These are phyloP conservation scores for Hypotaenidia philippensis DNA, from an alignment of 2,797 vertebrate species.

Conservation along the genomic window DNA sequence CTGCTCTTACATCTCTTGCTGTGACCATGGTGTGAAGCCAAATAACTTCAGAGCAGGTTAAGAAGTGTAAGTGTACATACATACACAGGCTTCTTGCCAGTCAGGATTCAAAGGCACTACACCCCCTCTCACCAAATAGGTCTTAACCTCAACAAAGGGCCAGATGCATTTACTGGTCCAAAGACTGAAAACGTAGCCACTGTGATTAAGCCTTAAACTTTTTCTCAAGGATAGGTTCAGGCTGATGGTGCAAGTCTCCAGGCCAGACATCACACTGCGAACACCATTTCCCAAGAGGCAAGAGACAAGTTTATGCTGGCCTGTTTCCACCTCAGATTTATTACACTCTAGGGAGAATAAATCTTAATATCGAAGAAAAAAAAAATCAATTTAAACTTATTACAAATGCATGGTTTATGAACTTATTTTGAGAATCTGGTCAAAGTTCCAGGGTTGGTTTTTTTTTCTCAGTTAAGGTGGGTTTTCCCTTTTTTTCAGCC, in stretches of 20 bases:
- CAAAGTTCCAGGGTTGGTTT: accelerated
- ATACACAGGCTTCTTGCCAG: neutral
- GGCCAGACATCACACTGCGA: neutral
- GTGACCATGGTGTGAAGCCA: too few relatives aligned
- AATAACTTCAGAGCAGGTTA: too few relatives aligned
- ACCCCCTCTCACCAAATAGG: neutral
- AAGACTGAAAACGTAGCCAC: neutral
- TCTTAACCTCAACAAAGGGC: neutral
- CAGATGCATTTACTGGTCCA: neutral
- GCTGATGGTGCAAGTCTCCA: neutral
- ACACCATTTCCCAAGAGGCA: neutral
- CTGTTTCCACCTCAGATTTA: constrained; percentile 30
- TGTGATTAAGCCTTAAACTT: neutral
- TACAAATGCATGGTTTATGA: neutral
- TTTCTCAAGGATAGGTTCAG: neutral
- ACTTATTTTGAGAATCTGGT: neutral
- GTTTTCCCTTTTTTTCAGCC: neutral
- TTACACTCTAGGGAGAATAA: neutral
- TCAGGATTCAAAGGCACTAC: neutral
- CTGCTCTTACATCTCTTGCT: neutral
- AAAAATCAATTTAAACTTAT: neutral
- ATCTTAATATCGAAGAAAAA: neutral
- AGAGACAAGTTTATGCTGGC: accelerated
- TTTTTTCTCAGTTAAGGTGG: neutral
- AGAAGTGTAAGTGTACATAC: accelerated